A percentile compares a stretch with the other conserved stretches of the same genome.
These are phyloP conservation scores for Spodoptera littoralis DNA, from an alignment of 2,888 invertebrate species.

Conservation along the genomic window DNA sequence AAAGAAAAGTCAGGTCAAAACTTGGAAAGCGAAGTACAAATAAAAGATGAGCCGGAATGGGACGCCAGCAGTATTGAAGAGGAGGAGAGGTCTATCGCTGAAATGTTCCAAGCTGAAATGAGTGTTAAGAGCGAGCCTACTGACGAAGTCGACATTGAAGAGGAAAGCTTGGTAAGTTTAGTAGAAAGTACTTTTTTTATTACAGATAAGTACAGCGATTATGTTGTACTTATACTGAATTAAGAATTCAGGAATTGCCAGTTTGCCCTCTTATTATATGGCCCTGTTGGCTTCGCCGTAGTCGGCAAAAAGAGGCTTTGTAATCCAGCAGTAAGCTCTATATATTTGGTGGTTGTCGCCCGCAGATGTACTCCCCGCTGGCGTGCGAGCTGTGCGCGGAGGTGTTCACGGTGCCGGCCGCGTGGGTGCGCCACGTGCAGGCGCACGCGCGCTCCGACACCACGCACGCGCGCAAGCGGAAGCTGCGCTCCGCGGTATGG, in stretches of 20 bases:
- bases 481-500: constrained; percentile 85
- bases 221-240: too few relatives aligned
- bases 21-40: constrained; percentile 71
- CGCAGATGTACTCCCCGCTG: constrained; percentile 91
- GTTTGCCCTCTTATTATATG: too few relatives aligned
- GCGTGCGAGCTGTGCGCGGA: constrained; percentile 95
- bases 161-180: constrained; percentile 80
- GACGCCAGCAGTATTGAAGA: constrained; percentile 89
- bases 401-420: constrained; percentile 94
- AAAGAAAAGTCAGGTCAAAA: constrained; percentile 73
- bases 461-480: constrained; percentile 88
- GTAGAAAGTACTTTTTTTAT: too few relatives aligned
- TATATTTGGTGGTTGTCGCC: too few relatives aligned
- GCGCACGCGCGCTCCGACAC: constrained; percentile 91
- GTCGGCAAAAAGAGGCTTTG: too few relatives aligned
- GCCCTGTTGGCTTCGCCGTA: too few relatives aligned
- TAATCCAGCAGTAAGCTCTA: too few relatives aligned
- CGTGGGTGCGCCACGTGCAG: constrained; percentile 95
- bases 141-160: constrained; percentile 89
- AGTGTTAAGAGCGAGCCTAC: constrained; percentile 90
- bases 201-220: too few relatives aligned
- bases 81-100: constrained; percentile 90
- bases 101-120: constrained; percentile 91
- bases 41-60: constrained; percentile 91
- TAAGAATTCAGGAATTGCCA: too few relatives aligned